A percentile compares a stretch with the other conserved stretches of the same genome.
These are phyloP conservation scores for Platorchestia sp. DNA, from an alignment of 1,140 invertebrate species.

Conservation along the genomic window DNA sequence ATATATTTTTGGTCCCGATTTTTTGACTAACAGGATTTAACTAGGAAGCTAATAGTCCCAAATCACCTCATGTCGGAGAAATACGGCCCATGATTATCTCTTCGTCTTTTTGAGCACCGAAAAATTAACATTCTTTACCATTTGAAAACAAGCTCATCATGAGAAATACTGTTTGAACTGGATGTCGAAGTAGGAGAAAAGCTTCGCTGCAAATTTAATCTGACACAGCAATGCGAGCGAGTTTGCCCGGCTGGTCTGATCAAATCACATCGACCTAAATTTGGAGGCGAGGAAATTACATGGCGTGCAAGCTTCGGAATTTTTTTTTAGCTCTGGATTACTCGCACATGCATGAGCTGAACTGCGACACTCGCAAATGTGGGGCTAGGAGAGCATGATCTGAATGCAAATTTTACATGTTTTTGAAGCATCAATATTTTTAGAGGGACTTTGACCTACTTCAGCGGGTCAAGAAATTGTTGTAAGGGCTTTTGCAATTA, in stretches of 20 bases:
- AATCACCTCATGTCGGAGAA: background rate
- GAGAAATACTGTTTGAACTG: background rate
- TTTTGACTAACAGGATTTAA: background rate
- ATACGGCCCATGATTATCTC: background rate
- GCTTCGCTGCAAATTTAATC: background rate
- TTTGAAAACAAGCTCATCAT: background rate
- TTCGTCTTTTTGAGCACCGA: background rate
- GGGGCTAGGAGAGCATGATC: background rate
- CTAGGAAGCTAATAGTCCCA: background rate
- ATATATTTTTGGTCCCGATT: background rate
- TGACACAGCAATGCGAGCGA: background rate
- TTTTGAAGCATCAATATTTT: background rate
- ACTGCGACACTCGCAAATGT: background rate
- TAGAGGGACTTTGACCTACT: background rate
- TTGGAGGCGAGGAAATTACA: background rate
- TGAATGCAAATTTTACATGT: background rate
- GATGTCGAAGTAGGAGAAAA: background rate
- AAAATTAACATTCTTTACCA: background rate
- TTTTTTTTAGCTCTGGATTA: background rate
- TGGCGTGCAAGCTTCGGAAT: background rate
- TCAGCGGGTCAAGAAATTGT: too few relatives aligned
- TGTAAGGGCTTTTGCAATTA: too few relatives aligned
- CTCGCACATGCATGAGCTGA: background rate
- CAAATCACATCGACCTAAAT: background rate
- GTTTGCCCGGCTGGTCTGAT: background rate